Evolutionary conservation across 2,888 invertebrate genomes (phyloP).

Genomic region (Drepanosiphum platanoidis): DNA sequence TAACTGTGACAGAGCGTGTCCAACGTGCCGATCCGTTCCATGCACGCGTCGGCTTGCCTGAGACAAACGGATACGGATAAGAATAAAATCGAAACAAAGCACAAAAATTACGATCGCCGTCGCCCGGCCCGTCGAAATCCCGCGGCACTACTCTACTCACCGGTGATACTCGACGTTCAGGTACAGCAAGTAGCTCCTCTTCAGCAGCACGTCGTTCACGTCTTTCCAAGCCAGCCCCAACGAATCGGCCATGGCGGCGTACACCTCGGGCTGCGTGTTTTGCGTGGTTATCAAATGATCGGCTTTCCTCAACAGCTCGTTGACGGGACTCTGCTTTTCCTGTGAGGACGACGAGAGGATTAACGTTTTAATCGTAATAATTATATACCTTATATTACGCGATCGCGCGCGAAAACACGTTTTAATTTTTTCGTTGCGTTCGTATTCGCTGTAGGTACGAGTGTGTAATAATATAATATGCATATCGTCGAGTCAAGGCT

Average conservation of each 20-base stretch:
- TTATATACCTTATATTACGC: neutral
- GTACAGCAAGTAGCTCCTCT: constrained; percentile 80
- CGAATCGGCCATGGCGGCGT: constrained; percentile 88
- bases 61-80: neutral
- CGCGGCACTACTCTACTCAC: constrained; percentile 66
- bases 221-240: constrained; percentile 83
- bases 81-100: neutral
- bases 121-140: too few species aligned
- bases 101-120: neutral
- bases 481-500: constrained; percentile 48
- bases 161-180: constrained; percentile 81
- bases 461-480: neutral
- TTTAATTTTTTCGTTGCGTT: constrained; percentile 7
- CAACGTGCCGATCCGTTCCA: constrained; percentile 75
- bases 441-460: neutral
- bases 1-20: constrained; percentile 76
- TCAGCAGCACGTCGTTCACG: constrained; percentile 80
- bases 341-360: constrained; percentile 67
- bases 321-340: constrained; percentile 89
- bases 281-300: constrained; percentile 83
- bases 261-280: constrained; percentile 72
- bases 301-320: constrained; percentile 86
- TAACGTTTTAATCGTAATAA: neutral
- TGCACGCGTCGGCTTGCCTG: constrained; percentile 76
- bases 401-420: neutral